These are phyloP conservation scores for Temnothorax nylanderi DNA, from an alignment of 1,140 invertebrate species.

Conservation along the genomic window DNA sequence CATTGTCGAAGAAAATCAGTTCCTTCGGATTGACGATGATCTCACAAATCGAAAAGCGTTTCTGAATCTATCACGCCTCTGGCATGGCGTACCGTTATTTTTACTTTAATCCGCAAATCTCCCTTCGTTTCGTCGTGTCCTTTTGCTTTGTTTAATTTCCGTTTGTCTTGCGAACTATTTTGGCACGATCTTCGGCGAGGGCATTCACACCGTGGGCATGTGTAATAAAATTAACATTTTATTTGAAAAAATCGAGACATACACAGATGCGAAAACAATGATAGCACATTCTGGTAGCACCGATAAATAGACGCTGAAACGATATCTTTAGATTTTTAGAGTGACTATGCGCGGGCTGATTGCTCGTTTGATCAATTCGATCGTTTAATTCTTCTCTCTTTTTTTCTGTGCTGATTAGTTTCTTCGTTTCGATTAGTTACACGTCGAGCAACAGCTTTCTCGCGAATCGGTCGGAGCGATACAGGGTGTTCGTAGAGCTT, in stretches of 20 bases:
- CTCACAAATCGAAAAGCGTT: not conserved
- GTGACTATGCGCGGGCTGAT: conserved; percentile 63
- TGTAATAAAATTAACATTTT: conserved; percentile 80
- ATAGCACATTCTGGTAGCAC: conserved; percentile 79
- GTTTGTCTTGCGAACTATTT: not conserved
- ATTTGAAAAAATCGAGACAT: conserved; percentile 82
- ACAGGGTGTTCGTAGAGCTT: not conserved
- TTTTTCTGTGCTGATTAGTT: not conserved
- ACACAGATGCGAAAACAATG: conserved; percentile 82
- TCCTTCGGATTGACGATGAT: not conserved
- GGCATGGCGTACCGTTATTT: too few relatives aligned
- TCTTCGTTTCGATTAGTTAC: not conserved
- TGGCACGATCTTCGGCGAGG: not conserved
- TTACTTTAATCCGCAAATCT: not conserved
- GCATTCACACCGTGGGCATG: not conserved
- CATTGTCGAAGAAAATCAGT: not conserved
- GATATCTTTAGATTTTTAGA: conserved; percentile 59
- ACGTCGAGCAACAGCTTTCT: conserved; percentile 40
- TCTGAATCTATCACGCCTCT: not conserved
- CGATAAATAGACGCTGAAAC: conserved; percentile 76
- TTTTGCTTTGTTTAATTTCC: too few relatives aligned
- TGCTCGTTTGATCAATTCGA: conserved; percentile 30
- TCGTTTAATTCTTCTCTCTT: not conserved
- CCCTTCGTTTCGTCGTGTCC: too few relatives aligned
- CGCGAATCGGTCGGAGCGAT: conserved; percentile 23